Conservation (phyloP, 2,113 vertebrate genomes). For the Climacteris rufus region DNA sequence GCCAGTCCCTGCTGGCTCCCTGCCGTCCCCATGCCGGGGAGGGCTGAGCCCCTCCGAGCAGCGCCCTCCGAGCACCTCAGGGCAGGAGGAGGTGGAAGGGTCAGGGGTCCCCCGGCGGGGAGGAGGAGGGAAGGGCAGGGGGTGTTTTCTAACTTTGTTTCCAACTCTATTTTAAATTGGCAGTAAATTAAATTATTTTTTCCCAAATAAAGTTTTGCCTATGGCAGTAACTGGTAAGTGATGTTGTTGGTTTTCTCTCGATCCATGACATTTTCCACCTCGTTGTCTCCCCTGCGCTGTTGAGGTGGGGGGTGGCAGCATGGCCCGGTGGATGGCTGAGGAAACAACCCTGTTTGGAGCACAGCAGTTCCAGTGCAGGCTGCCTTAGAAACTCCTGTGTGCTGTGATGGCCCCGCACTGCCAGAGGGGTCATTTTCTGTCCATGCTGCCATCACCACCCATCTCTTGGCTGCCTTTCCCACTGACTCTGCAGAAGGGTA, state of each 20-base stretch:
- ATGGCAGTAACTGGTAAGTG: background rate
- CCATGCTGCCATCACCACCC: background rate
- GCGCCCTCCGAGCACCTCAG: background rate
- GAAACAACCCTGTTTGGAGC: accelerated
- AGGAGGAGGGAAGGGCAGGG: accelerated
- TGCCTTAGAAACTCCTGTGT: accelerated
- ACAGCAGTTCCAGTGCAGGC: background rate
- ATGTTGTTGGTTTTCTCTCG: background rate
- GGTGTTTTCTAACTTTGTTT: background rate
- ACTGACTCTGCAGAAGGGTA: background rate
- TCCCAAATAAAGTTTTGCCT: background rate
- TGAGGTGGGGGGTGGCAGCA: background rate
- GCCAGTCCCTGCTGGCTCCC: accelerated
- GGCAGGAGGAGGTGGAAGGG: background rate
- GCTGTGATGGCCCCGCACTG: background rate
- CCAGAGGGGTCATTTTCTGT: background rate
- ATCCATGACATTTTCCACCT: background rate
- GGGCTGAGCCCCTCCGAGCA: background rate
- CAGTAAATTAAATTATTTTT: background rate
- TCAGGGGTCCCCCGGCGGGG: too few relatives aligned
- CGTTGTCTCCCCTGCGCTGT: background rate
- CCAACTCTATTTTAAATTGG: background rate
- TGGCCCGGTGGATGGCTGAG: accelerated
- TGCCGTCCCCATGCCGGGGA: too few relatives aligned
- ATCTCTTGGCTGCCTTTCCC: background rate